These are phyloP conservation scores for Troides aeacus DNA, from an alignment of 2,888 invertebrate species.

Conservation along the genomic window DNA sequence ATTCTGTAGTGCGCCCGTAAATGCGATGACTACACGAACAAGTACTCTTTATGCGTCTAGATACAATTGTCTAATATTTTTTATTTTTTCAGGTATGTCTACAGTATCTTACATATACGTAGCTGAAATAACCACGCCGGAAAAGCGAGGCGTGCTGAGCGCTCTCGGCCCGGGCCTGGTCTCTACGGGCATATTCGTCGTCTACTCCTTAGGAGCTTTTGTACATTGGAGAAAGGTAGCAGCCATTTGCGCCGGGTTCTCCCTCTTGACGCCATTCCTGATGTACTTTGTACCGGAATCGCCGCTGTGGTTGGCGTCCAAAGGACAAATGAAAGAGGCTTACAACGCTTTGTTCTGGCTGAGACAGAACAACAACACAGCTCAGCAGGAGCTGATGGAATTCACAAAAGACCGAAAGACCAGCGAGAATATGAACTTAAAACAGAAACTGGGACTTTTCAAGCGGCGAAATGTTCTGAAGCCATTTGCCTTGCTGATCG, in stretches of 20 bases:
- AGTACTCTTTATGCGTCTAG: too few relatives aligned
- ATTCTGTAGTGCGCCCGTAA: not conserved
- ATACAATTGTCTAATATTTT: not conserved
- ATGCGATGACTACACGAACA: too few relatives aligned
- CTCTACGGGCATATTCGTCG: conserved; percentile 85
- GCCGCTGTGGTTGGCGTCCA: conserved; percentile 83
- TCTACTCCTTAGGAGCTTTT: conserved; percentile 84
- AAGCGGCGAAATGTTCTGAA: conserved; percentile 81
- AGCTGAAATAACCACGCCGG: conserved; percentile 84
- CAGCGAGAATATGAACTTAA: conserved; percentile 61
- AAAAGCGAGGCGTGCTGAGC: conserved; percentile 84
- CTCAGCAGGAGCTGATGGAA: conserved; percentile 83
- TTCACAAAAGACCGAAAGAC: conserved; percentile 72
- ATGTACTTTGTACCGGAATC: conserved; percentile 85
- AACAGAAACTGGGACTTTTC: conserved; percentile 64
- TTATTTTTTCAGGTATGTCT: conserved; percentile 81
- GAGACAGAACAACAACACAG: conserved; percentile 80
- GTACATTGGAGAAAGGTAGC: conserved; percentile 84
- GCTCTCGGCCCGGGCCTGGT: conserved; percentile 85
- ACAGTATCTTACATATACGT: conserved; percentile 85
- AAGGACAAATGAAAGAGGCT: conserved; percentile 80
- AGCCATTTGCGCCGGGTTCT: conserved; percentile 81
- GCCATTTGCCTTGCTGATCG: conserved; percentile 83
- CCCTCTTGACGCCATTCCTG: conserved; percentile 76
- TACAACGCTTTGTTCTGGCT: conserved; percentile 83